Conservation (phyloP, 1,140 invertebrate genomes). For the Drosophila ercepeae region DNA sequence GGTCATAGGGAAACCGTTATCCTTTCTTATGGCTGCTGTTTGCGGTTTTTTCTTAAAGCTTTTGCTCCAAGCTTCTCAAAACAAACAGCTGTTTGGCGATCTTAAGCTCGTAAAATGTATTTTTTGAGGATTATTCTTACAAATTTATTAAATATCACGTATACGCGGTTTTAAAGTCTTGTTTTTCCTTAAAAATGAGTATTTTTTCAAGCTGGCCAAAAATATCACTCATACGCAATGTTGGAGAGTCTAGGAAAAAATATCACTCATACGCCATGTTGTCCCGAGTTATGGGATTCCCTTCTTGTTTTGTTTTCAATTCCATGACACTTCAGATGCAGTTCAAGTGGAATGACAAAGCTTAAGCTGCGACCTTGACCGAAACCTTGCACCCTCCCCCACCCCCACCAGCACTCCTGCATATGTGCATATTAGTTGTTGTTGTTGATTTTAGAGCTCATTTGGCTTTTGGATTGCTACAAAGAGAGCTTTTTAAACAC, state of each 20-base stretch:
- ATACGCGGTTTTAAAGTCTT: slow-evolving; percentile 8
- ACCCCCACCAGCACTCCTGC: neutral
- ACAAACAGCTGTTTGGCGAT: slow-evolving; percentile 14
- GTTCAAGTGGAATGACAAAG: slow-evolving; percentile 34
- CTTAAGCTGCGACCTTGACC: slow-evolving; percentile 43
- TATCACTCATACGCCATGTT: neutral
- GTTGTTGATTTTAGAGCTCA: slow-evolving; percentile 8
- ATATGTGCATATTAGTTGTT: slow-evolving; percentile 19
- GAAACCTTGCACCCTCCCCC: slow-evolving; percentile 13
- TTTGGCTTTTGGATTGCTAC: slow-evolving; percentile 10
- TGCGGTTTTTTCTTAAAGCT: slow-evolving; percentile 16
- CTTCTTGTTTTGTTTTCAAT: neutral
- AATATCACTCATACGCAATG: neutral
- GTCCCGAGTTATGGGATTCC: neutral
- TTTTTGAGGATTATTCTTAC: neutral
- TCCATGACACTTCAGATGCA: slow-evolving; percentile 13
- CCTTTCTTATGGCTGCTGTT: slow-evolving; percentile 1
- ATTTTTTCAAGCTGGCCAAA: neutral
- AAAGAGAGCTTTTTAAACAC: slow-evolving; percentile 29
- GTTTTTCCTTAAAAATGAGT: too few relatives aligned
- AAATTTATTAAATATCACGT: slow-evolving; percentile 5
- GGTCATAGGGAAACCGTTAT: slow-evolving; percentile 3
- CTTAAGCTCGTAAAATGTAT: neutral
- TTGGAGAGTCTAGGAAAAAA: neutral
- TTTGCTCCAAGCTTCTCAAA: neutral